Evolutionary conservation across 2,888 invertebrate genomes (phyloP), one percentile per base, ranked within the genome.

Genomic region (Odontocolon sp.): DNA sequence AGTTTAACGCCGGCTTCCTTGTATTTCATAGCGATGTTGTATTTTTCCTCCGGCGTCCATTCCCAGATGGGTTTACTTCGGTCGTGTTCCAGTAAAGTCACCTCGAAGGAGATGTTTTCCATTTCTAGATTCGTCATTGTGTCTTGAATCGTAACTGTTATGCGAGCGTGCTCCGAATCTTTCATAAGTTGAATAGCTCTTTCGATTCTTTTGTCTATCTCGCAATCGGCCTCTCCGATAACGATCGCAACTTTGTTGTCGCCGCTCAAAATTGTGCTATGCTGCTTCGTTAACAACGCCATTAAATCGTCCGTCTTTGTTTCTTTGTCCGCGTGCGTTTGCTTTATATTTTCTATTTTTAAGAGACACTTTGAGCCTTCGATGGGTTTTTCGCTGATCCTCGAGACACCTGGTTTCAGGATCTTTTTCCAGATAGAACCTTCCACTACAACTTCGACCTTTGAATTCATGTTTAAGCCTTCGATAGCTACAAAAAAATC

Each of bases 1-100:
- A 96, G 91, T 28, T 92, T 88, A 0, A 95, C 94, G 2, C 94
- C 94, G 36, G 89, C 86, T 74, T 92, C 92, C 88, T 94, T 94
- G 80, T 93, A 92, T 81, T 91, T 91, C 28, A 90, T 82, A 0
- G 93, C 92, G 14, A 91, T 87, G 45, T 91, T 91, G 81, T 91
- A 91, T 76, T 93, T 91, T 70, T 93, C 91, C 56, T 91, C 90
- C 85, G 92, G 91, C n/a, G 91, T 91, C 93, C 93, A 93, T 56
- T 93, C 92, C 86, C 92, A 92, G 26, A 93, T 90, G 5, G 92
- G 82, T 81, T 92, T 92, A 77, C 91, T 90, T 50, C 91, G 90
- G 0, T 91, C 91, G 1, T 92, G 90, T 45, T 91, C 91, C 9
- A 81, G 84, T 59, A 93, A 80, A 23, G 91, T 91, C 66, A 92